Base-by-base conservation (phyloP, 2,888 invertebrate genomes). In the Cataglyphis altisquamis region DNA sequence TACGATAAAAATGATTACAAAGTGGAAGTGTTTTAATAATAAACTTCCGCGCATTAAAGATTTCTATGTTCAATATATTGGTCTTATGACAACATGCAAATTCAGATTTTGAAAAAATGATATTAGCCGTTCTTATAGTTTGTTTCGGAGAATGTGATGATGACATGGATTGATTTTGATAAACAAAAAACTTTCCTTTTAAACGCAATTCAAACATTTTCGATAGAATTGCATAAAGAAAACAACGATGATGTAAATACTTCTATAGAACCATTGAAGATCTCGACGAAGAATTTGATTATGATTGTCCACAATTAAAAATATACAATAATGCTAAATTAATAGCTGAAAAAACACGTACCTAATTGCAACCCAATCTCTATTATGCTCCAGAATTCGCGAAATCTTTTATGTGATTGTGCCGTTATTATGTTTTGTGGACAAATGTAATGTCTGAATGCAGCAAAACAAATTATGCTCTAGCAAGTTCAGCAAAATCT, bases 41-140 rank as follows among this genome's bases (percentile, higher is more conserved):
- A 48, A 48, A 0, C 5, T 10, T 48, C 45, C 18, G 2, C 48
- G 48, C 1, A n/a, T 67, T 48, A 67, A 67, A 67, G 10, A 67
- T 48, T 67, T 41, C 10, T 66, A 66, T 66, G 15, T 64, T 3
- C 21, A 39, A 3, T 64, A 21, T 41, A 66, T 66, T 66, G 39
- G 15, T 66, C 41, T 66, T 41, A 66, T 25, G 12, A 41, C 41
- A 41, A 66, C 64, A 41, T 66, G 41, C 39, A 66, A 66, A 66
- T 41, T 66, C 66, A 41, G 66, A 66, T 66, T 66, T 66, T 25
- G 12, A 66, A 41, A 66, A 66, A 66, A 66, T 64, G 64, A 41
- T 66, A 15, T 66, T 25, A 66, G 41, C 41, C 15, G 8, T 66
- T 41, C 39, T 41, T 41, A 66, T 41, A 66, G 66, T 41, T 64